phyloP scores from a whole-genome alignment of 2,797 vertebrate species.

The Leucoraja ocellata region DNA sequence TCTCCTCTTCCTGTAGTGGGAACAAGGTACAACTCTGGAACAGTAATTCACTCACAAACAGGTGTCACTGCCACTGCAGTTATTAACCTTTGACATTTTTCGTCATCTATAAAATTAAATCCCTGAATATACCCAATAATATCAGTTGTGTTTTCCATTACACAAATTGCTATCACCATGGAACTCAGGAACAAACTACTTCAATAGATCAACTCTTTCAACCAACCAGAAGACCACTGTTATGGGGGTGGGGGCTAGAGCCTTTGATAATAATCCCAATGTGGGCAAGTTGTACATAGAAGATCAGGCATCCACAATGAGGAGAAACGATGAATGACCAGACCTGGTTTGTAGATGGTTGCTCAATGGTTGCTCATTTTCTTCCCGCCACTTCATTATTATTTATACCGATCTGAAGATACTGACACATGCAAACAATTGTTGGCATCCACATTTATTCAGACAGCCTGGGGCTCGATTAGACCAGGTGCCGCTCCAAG shows the following conservation, averaged over 20 bases:
- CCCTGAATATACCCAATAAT: neutral
- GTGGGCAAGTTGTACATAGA: neutral
- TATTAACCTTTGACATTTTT: slow-evolving; percentile 24
- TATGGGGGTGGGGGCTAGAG: neutral
- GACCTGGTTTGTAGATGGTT: neutral
- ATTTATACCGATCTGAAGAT: neutral
- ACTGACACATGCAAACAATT: too few relatives aligned
- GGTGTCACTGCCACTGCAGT: neutral
- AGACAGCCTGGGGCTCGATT: too few relatives aligned
- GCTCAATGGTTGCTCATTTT: slow-evolving; percentile 12
- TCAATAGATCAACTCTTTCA: slow-evolving; percentile 12
- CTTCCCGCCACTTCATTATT: neutral
- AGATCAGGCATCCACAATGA: neutral
- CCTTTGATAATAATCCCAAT: neutral
- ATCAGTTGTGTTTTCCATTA: slow-evolving; percentile 18
- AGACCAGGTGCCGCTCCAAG: too few relatives aligned
- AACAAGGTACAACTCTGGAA: neutral
- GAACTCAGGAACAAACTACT: slow-evolving; percentile 3
- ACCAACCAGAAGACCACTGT: neutral
- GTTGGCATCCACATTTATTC: slow-evolving; percentile 12
- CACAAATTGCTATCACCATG: neutral
- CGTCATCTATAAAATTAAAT: slow-evolving; percentile 9
- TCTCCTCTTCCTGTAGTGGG: neutral
- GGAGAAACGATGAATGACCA: neutral
- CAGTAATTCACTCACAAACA: neutral